Evolutionary conservation across 2,113 vertebrate species (phyloP).

Genomic region (Clupea harengus): DNA sequence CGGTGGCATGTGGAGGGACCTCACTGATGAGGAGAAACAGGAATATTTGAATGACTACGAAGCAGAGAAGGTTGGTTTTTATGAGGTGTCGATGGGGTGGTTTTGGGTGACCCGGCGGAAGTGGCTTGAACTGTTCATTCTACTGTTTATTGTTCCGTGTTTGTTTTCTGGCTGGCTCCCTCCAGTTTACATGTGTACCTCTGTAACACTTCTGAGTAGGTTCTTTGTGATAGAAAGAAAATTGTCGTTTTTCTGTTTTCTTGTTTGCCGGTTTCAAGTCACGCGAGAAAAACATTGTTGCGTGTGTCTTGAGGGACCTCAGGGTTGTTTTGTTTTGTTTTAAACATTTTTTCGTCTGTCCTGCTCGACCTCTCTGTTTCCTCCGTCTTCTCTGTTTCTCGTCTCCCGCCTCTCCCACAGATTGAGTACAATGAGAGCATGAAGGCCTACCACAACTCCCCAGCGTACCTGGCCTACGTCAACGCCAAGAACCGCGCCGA

Average conservation of each 20-base stretch:
- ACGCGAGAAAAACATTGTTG: neutral
- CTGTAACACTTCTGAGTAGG: constrained; percentile 2
- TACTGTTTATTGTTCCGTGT: neutral
- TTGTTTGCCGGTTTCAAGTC: neutral
- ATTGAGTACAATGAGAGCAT: constrained; percentile 98
- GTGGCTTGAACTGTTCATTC: neutral
- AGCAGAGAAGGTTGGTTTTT: constrained; percentile 91
- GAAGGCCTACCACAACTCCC: constrained; percentile 98
- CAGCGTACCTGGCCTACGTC: constrained; percentile 96
- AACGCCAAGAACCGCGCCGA: constrained; percentile 97
- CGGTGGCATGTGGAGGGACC: constrained; percentile 99
- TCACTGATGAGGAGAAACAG: constrained; percentile 99
- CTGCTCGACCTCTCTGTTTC: constrained; percentile 33
- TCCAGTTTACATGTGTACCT: neutral
- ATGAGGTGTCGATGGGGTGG: constrained; percentile 8
- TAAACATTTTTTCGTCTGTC: constrained; percentile 40
- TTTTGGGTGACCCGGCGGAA: constrained; percentile 1
- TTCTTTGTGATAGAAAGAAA: neutral
- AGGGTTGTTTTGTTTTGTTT: constrained; percentile 8
- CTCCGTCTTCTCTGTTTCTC: neutral
- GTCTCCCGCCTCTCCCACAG: constrained; percentile 62
- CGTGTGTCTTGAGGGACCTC: neutral
- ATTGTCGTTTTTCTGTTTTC: neutral
- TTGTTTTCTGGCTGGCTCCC: neutral
- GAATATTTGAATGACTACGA: constrained; percentile 99